Conservation (phyloP, 2,797 vertebrate genomes). For the Mormyrops attenuatus region DNA sequence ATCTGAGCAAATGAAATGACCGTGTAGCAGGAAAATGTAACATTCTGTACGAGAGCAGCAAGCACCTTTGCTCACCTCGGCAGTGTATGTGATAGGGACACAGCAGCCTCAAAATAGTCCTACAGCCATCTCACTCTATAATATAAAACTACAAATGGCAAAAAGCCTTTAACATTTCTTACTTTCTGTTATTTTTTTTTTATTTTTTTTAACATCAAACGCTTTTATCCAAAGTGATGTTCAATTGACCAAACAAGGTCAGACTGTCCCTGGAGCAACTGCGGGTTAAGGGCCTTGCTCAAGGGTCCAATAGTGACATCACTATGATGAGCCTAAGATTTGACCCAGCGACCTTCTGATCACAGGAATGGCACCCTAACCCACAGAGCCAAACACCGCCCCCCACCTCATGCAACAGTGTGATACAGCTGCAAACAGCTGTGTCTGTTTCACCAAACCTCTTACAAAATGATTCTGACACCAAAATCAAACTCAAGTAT, state of each 20-base stretch:
- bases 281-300: not conserved
- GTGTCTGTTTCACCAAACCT: not conserved
- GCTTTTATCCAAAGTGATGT: not conserved
- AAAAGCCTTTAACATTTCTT: not conserved
- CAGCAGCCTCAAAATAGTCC: not conserved
- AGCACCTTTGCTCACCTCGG: not conserved
- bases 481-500: not conserved
- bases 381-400: not conserved
- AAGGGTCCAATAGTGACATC: not conserved
- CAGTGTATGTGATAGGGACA: not conserved
- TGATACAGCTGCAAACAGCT: not conserved
- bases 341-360: not conserved
- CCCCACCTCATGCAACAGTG: not conserved
- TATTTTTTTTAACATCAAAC: not conserved
- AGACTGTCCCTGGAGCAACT: not conserved
- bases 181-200: not conserved
- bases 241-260: not conserved
- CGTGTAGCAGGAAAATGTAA: not conserved
- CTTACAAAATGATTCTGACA: not conserved
- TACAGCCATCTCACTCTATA: not conserved
- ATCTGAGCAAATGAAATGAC: not conserved
- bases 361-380: not conserved
- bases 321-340: not conserved
- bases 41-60: not conserved
- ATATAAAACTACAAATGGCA: not conserved